Base-by-base conservation (phyloP, 2,113 vertebrate genomes). In the Seriola dumerili region DNA sequence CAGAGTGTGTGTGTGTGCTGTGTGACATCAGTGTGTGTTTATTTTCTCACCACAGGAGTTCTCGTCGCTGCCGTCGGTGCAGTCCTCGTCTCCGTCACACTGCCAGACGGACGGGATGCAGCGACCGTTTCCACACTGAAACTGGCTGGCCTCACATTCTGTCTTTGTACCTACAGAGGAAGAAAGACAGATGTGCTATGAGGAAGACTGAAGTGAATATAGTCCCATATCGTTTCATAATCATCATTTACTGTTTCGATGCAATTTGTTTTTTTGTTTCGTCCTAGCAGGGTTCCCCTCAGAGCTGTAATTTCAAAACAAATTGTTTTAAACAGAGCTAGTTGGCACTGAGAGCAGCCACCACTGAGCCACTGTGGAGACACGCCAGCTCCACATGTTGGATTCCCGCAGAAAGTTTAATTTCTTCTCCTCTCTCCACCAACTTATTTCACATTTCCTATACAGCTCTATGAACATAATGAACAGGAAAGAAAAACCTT, bases 31-130 rank as follows among this genome's bases (percentile, higher is more conserved):
- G 68, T 34, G 23, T 14, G 32, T 0, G 10, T 42, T 48, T 13
- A 29, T 52, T 21, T 34, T 17, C 97, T 97, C 88, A 99, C 98
- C 97, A 86, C 98, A 99, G 23, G 96, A 92, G 79, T 69, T 95
- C 68, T 99, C 98, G 8, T 99, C 98, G 21, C 97, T 99, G 76
- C 97, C 96, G 2, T 99, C 98, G 0, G 87, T 87, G 76, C 98
- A 99, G 89, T 99, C 98, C 89, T 97, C 95, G 13, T 99, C 98
- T 4, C 98, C 97, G 19, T 99, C 98, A 64, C 98, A 99, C 74
- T 96, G 96, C 98, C 98, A 99, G 9, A 99, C 73, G 0, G 96
- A 94, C 0, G 97, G 97, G 91, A 99, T 98, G 83, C 98, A 99
- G 83, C 97, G 97, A 7, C 98, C 98, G 36, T 99, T 99, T 0